Evolutionary conservation across 2,113 vertebrate genomes (phyloP).

Genomic region (Caloenas nicobarica): DNA sequence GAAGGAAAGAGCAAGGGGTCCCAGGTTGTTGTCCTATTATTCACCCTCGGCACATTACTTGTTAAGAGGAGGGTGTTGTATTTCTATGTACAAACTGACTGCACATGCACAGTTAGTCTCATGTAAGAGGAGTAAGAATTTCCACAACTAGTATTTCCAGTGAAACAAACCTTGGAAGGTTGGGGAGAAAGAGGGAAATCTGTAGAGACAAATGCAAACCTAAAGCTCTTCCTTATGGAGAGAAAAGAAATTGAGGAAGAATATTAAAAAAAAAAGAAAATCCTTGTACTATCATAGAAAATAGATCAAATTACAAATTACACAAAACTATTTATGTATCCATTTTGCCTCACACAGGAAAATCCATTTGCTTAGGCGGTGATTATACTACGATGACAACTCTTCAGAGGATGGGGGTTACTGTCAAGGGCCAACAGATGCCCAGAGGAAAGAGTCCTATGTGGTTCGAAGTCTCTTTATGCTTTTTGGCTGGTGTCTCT

Average conservation of each 20-base stretch:
- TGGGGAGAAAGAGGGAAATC: neutral
- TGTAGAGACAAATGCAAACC: neutral
- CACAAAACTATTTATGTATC: neutral
- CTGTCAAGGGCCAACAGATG: neutral
- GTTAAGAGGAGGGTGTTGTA: neutral
- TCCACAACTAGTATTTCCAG: neutral
- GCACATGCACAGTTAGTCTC: neutral
- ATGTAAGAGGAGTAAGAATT: neutral
- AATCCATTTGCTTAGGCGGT: neutral
- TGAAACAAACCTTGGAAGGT: neutral
- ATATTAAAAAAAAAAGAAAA: neutral
- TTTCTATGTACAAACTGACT: neutral
- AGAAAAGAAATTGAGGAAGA: neutral
- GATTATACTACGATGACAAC: neutral
- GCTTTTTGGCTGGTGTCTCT: neutral
- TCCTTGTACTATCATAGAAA: neutral
- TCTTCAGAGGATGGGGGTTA: neutral
- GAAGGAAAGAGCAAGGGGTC: neutral
- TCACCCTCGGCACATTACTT: neutral
- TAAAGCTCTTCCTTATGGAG: neutral
- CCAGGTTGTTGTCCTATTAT: neutral
- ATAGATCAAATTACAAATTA: neutral
- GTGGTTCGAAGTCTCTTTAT: neutral
- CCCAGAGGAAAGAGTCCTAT: neutral
- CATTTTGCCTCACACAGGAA: neutral